Base-by-base conservation (phyloP, 2,113 vertebrate species). In the Mesocricetus auratus region DNA sequence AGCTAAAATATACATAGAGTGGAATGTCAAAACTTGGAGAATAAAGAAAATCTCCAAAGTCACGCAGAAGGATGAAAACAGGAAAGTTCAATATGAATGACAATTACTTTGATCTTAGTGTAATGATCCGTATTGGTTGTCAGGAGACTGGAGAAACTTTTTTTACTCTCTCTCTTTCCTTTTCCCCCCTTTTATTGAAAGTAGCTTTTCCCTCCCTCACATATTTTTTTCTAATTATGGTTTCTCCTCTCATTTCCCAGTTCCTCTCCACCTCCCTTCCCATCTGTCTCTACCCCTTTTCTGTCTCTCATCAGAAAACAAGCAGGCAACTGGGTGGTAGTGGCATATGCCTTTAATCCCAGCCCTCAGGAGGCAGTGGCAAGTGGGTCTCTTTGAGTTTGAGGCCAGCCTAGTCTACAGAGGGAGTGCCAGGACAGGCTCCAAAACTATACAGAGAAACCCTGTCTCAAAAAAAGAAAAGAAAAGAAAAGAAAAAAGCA, bases 41-140 rank as follows among this genome's bases (percentile, higher is more conserved):
- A 73, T 71, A 78, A 45, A 64, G 45, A 93, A 89, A 91, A 19
- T 12, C 3, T 24, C 45, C 71, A 69, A 89, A 91, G 66, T 0
- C 0, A 58, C 88, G 53, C 3, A 73, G 31, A 90, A 4, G 74
- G 11, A 93, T 87, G 13, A 75, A 93, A 83, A 69, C 0, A 36
- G 13, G 11, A n/a, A 7, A 86, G 86, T 86, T 90, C 16, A 45
- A 45, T 85, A 66, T 12, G 26, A 79, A 47, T 89, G 45, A 94
- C 16, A 92, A 90, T 90, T 86, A 62, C 58, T 79, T 92, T 92
- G 77, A 69, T 31, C n/a, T 1, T 77, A 89, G 68, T 17, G 56
- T 60, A 82, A 82, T 73, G 9, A 16, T 74, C 15, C 39, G 89
- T 19, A 45, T 5, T 75, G 7, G 22, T 64, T 91, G 42, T 87